Percentiles rank a stretch among this genome's conserved stretches.
Evolutionary conservation across 1,140 invertebrate species (phyloP).

Genomic region (Drosophila nebulosa): DNA sequence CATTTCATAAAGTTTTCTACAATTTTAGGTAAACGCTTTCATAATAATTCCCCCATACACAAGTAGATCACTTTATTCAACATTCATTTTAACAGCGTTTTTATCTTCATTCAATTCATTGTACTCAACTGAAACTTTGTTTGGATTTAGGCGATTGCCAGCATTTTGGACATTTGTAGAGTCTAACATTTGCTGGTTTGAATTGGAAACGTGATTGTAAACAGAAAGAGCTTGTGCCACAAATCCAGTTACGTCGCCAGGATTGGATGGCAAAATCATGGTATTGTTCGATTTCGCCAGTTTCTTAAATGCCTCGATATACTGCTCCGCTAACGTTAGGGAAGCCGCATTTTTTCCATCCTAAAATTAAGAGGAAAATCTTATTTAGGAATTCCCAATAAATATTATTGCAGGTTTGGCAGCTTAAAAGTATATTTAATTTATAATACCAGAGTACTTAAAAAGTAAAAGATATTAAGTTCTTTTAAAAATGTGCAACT

Average conservation of each 20-base stretch:
- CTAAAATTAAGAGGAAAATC: constrained; percentile 79
- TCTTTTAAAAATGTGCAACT: background rate
- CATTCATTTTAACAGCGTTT: constrained; percentile 65
- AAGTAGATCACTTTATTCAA: constrained; percentile 52
- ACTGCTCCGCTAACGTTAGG: constrained; percentile 96
- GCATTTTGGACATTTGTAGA: background rate
- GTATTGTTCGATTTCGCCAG: constrained; percentile 97
- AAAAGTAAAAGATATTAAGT: background rate
- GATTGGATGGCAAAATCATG: constrained; percentile 95
- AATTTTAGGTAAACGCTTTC: background rate
- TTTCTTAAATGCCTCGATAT: constrained; percentile 95
- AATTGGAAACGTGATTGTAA: constrained; percentile 67
- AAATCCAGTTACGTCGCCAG: constrained; percentile 91
- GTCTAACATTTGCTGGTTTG: constrained; percentile 29
- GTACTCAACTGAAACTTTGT: constrained; percentile 49
- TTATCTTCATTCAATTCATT: constrained; percentile 58
- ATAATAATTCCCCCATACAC: constrained; percentile 38
- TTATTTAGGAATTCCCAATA: background rate
- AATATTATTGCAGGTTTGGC: background rate
- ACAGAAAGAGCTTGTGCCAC: constrained; percentile 89
- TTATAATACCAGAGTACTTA: background rate
- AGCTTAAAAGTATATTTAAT: background rate
- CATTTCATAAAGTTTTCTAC: background rate
- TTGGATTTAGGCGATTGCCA: constrained; percentile 29
- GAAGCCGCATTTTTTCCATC: constrained; percentile 93